Evolutionary conservation across 2,888 invertebrate species (phyloP).

Genomic region (Seira musarum): DNA sequence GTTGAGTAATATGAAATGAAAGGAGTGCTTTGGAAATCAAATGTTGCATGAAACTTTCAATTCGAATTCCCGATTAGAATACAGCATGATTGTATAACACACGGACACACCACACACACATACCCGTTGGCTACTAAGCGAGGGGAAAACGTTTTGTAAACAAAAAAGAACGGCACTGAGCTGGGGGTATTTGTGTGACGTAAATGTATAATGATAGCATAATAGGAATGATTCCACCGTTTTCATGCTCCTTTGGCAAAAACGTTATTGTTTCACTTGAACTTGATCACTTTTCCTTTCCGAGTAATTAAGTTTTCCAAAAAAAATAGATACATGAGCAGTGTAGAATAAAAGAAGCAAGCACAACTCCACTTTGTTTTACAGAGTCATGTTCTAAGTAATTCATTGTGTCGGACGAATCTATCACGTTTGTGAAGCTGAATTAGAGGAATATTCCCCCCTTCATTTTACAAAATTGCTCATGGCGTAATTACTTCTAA

Average conservation of each 20-base stretch:
- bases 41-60: not conserved
- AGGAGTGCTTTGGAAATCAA: conserved; percentile 1
- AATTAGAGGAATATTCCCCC: too few species aligned
- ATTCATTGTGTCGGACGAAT: too few species aligned
- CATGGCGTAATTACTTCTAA: too few species aligned
- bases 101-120: not conserved
- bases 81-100: too few species aligned
- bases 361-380: too few species aligned
- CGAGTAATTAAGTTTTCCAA: too few species aligned
- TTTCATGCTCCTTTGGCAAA: not conserved
- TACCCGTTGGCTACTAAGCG: not conserved
- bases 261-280: not conserved
- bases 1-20: conserved; percentile 9
- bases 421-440: too few species aligned
- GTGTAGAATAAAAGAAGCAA: too few species aligned
- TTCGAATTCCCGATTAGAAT: not conserved
- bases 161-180: not conserved
- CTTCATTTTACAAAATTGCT: too few species aligned
- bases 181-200: not conserved
- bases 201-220: not conserved
- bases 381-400: too few species aligned
- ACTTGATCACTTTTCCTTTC: conserved; percentile 10
- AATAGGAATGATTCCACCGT: not conserved
- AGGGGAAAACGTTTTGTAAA: not conserved
- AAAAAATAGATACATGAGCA: too few species aligned